phyloP scores from a whole-genome alignment of 1,140 invertebrate genomes.

The Diabrotica undecimpunctata region DNA sequence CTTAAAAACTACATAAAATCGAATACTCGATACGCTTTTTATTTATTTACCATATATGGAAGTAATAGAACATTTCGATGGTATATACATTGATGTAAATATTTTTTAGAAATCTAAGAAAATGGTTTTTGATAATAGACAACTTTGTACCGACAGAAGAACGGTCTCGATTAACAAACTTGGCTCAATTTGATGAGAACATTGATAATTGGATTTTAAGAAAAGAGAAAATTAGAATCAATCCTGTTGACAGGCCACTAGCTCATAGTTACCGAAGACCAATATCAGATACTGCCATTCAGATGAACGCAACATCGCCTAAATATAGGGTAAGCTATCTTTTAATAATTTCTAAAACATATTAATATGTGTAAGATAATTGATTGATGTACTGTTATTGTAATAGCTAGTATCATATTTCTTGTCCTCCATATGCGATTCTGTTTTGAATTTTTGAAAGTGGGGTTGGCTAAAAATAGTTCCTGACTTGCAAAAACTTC shows the following conservation, averaged over 20 bases:
- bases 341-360: too few species aligned
- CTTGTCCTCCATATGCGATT: too few species aligned
- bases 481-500: too few species aligned
- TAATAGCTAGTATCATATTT: too few species aligned
- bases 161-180: constrained; percentile 74
- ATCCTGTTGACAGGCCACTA: constrained; percentile 38
- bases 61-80: too few species aligned
- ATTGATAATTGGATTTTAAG: constrained; percentile 73
- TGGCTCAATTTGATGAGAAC: constrained; percentile 82
- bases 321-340: constrained; percentile 38
- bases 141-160: constrained; percentile 95
- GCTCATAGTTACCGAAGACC: constrained; percentile 54
- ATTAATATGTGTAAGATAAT: too few species aligned
- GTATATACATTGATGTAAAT: background rate
- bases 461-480: too few species aligned
- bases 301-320: constrained; percentile 46
- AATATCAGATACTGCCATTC: constrained; percentile 68
- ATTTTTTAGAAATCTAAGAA: constrained; percentile 60
- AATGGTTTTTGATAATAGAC: constrained; percentile 88
- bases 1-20: too few species aligned
- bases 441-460: too few species aligned
- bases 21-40: too few species aligned
- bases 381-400: too few species aligned
- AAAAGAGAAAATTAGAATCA: constrained; percentile 39
- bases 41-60: too few species aligned